Evolutionary conservation across 2,888 invertebrate genomes (phyloP).

Genomic region (Saturnia pavonia): DNA sequence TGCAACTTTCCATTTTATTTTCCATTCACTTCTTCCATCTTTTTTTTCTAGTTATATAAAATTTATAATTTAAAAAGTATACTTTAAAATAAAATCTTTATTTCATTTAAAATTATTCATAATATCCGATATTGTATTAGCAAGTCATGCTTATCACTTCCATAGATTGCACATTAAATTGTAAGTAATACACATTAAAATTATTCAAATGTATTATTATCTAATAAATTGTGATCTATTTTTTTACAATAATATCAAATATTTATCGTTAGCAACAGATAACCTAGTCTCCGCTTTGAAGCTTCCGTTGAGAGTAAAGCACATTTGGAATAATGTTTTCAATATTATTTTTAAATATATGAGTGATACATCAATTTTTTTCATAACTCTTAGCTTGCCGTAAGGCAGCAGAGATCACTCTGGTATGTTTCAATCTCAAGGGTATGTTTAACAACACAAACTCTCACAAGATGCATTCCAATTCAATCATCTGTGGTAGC

Average conservation of each 20-base stretch:
- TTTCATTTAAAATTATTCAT: not conserved
- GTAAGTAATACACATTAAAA: slow-evolving; percentile 54
- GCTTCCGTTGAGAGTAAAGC: slow-evolving; percentile 31
- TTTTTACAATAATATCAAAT: slow-evolving; percentile 16
- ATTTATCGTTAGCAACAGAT: slow-evolving; percentile 21
- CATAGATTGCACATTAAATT: slow-evolving; percentile 73
- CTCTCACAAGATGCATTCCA: not conserved
- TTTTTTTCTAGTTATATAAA: too few relatives aligned
- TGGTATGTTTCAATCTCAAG: not conserved
- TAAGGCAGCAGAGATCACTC: too few relatives aligned
- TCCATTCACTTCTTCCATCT: too few relatives aligned
- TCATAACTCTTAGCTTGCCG: not conserved
- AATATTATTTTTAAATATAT: slow-evolving; percentile 41
- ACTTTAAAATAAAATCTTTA: too few relatives aligned
- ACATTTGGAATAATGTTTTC: slow-evolving; percentile 38
- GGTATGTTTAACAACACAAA: not conserved
- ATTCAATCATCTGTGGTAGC: not conserved
- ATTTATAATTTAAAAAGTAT: too few relatives aligned
- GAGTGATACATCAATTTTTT: not conserved
- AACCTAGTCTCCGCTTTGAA: slow-evolving; percentile 14
- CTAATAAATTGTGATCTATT: not conserved
- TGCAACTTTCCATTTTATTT: too few relatives aligned
- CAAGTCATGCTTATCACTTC: slow-evolving; percentile 60
- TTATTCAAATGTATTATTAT: slow-evolving; percentile 16
- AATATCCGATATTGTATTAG: slow-evolving; percentile 26